phyloP scores from a whole-genome alignment of 2,797 vertebrate genomes.

The Muscicapa striata region DNA sequence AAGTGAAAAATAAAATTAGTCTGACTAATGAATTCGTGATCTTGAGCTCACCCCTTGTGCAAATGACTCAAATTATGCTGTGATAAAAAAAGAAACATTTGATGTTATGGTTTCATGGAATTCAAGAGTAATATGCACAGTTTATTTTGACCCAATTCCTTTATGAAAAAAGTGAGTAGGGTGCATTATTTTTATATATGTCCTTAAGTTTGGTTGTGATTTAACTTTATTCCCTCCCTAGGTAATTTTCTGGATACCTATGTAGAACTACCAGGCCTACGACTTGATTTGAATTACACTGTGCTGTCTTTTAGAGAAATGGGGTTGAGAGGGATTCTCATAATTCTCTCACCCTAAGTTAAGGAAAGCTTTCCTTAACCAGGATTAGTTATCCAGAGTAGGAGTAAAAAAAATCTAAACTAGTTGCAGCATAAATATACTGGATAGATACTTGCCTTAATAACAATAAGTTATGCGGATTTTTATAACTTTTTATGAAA shows the following conservation, averaged over 20 bases:
- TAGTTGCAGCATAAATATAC: not conserved
- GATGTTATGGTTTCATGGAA: not conserved
- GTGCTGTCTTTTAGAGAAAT: not conserved
- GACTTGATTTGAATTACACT: not conserved
- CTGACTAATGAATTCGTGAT: not conserved
- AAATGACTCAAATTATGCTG: not conserved
- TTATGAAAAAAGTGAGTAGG: not conserved
- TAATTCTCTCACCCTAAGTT: not conserved
- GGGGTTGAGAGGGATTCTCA: not conserved
- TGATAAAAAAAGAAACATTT: not conserved
- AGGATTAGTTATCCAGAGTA: not conserved
- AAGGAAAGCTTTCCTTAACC: not conserved
- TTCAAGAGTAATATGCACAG: not conserved
- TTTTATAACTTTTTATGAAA: not conserved
- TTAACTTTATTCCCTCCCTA: not conserved
- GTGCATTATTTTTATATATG: not conserved
- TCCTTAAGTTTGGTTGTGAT: not conserved
- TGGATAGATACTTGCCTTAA: not conserved
- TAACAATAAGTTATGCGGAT: not conserved
- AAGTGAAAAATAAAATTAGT: not conserved
- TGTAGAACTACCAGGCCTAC: not conserved
- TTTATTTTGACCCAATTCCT: not conserved
- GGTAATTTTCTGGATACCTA: not conserved
- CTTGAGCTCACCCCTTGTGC: not conserved
- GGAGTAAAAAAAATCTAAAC: not conserved